Conservation (phyloP, 2,797 vertebrate genomes). For the Hybognathus amarus region DNA sequence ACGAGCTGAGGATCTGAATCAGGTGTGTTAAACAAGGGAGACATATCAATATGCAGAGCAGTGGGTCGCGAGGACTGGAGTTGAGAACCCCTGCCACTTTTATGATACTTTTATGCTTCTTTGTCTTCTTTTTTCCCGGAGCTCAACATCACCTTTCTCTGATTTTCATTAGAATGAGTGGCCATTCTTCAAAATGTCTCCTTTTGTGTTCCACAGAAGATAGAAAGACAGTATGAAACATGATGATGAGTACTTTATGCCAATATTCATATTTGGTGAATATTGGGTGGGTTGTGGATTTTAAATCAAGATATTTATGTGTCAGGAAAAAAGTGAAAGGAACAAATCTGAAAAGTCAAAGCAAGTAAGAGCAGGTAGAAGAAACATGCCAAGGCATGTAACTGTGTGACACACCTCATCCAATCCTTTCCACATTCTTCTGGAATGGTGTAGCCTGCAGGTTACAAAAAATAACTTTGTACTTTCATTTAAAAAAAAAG, state of each 20-base stretch:
- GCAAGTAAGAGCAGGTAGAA: background rate
- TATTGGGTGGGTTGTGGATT: background rate
- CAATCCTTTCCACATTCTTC: background rate
- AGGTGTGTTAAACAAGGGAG: too few species aligned
- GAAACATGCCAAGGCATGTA: slow-evolving; percentile 44
- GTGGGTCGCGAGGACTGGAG: too few species aligned
- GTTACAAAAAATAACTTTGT: slow-evolving; percentile 40
- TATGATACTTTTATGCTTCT: background rate
- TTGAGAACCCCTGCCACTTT: too few species aligned
- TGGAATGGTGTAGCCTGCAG: slow-evolving; percentile 67
- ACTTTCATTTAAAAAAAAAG: slow-evolving; percentile 35
- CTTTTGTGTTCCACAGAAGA: background rate
- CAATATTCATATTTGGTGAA: background rate
- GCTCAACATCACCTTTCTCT: background rate
- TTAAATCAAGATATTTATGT: background rate
- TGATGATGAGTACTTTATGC: background rate
- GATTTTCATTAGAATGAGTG: background rate
- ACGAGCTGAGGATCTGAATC: too few species aligned
- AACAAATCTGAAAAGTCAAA: background rate
- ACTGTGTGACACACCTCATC: slow-evolving; percentile 51
- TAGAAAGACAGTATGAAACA: background rate
- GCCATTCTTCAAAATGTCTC: background rate
- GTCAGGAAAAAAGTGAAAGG: background rate
- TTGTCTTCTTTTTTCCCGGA: background rate
- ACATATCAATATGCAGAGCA: too few species aligned